Evolutionary conservation across 2,797 vertebrate species (phyloP).

Genomic region (Urosaurus nigricauda): DNA sequence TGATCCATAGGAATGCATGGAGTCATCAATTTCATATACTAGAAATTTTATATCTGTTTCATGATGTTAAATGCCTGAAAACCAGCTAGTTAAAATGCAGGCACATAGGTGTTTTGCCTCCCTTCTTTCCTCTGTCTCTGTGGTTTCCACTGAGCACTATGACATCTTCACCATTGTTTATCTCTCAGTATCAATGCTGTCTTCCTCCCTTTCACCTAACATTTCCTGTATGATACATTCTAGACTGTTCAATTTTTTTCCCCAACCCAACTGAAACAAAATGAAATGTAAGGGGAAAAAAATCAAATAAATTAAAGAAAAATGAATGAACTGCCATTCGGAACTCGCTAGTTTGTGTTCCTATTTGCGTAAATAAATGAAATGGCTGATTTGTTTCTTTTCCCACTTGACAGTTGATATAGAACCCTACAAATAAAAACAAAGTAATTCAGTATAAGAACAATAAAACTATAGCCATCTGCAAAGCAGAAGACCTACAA

Average conservation of each 20-base stretch:
- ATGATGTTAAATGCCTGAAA: too few relatives aligned
- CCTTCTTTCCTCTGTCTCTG: too few relatives aligned
- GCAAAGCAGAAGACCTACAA: background rate
- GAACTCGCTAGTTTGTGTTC: background rate
- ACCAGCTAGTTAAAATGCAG: too few relatives aligned
- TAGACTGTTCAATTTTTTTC: background rate
- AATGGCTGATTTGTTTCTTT: background rate
- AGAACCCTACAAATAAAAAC: background rate
- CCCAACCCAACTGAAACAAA: background rate
- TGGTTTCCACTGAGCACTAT: too few relatives aligned
- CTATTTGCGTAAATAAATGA: background rate
- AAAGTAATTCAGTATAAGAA: background rate
- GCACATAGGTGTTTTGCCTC: too few relatives aligned
- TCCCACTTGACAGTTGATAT: background rate
- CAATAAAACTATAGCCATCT: background rate
- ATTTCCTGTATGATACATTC: background rate
- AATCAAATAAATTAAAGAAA: too few relatives aligned
- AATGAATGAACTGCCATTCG: background rate
- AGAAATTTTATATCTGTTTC: too few relatives aligned
- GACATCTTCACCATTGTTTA: too few relatives aligned
- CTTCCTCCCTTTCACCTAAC: too few relatives aligned
- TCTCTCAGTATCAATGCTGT: too few relatives aligned
- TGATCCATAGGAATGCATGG: background rate
- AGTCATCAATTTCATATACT: too few relatives aligned
- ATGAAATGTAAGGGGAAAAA: too few relatives aligned